Percentiles rank a stretch among this genome's conserved stretches.
These are phyloP conservation scores for Megaceryle maxima DNA, from an alignment of 2,113 vertebrate genomes.

Conservation along the genomic window DNA sequence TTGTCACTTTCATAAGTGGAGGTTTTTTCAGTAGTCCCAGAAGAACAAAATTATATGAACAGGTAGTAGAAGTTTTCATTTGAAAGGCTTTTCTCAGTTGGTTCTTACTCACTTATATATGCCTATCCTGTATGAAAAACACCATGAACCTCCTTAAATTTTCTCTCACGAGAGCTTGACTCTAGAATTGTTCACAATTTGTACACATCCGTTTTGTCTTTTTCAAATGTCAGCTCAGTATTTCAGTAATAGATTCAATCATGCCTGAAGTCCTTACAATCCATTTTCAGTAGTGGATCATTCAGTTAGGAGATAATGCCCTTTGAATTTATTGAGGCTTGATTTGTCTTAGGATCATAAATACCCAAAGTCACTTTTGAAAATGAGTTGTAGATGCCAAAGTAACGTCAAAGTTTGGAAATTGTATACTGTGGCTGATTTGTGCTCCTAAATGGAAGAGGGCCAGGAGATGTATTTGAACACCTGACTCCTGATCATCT, in stretches of 20 bases:
- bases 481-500: background rate
- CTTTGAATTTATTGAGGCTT: background rate
- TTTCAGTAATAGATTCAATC: constrained; percentile 5
- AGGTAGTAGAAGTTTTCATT: background rate
- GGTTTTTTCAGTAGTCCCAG: background rate
- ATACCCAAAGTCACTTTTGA: background rate
- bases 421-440: background rate
- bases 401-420: background rate
- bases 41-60: background rate
- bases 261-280: background rate
- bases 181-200: background rate
- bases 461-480: background rate
- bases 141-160: background rate
- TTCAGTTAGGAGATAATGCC: background rate
- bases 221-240: background rate
- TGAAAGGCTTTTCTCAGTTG: background rate
- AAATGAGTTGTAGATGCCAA: background rate
- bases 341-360: background rate
- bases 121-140: background rate
- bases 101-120: background rate
- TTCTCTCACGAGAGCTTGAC: background rate
- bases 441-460: background rate
- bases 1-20: background rate
- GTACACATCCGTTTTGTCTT: background rate
- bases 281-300: background rate